Evolutionary conservation across 1,140 invertebrate genomes (phyloP), one percentile per base, ranked within the genome.

Genomic region (Sycobia sp.): DNA sequence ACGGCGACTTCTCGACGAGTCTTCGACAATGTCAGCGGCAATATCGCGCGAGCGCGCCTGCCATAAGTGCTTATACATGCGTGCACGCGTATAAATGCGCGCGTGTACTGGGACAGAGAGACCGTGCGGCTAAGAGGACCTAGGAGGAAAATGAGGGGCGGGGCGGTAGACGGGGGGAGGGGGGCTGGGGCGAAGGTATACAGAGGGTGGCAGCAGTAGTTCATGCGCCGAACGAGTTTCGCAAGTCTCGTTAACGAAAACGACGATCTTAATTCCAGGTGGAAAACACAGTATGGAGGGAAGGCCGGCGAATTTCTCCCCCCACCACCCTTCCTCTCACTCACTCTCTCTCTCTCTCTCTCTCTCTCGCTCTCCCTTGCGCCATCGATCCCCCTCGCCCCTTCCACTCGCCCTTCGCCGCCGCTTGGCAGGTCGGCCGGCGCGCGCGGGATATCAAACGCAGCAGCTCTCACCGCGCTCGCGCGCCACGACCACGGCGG

Each of bases 401-500:
- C n/a, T 29, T 20, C 16, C 20, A n/a, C n/a, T n/a, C n/a, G n/a
- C 34, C 44, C 34, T 46, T 46, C 10, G 5, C 38, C 16, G 16
- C 7, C 34, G 16, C 16, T 10, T 22, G 13, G 1, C 27, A 22
- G 27, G 49, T 43, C 53, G 59, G 60, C n/a, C 64, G 69, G 55
- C 60, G 57, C 44, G 53, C 47, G 27, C 44, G 65, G 62, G 67
- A 69, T 68, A 69, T 66, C 53, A 69, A 70, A 71, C 57, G 58
- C 54, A 66, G 43, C 54, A 57, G n/a, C n/a, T n/a, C n/a, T n/a
- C n/a, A n/a, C n/a, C n/a, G n/a, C n/a, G n/a, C n/a, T n/a, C n/a
- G n/a, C n/a, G n/a, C n/a, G n/a, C n/a, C n/a, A n/a, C n/a, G n/a
- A n/a, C n/a, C n/a, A 4, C 18, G 9, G 10, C 14, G 63, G 66